phyloP scores from a whole-genome alignment of 1,140 invertebrate species.

The Aporrectodea caliginosa region DNA sequence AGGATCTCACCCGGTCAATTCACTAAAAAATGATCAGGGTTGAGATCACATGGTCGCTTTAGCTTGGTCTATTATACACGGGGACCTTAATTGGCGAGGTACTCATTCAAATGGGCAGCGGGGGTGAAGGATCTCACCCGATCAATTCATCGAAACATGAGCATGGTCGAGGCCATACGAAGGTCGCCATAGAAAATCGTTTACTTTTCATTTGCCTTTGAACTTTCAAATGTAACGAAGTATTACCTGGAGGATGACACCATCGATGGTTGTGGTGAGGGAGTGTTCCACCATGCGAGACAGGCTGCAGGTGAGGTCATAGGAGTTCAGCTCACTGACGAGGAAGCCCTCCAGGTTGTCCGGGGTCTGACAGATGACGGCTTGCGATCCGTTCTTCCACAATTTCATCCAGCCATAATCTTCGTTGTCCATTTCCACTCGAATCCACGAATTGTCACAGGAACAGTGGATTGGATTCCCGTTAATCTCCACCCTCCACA shows the following conservation, averaged over 20 bases:
- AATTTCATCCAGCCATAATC: neutral
- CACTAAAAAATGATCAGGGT: too few species aligned
- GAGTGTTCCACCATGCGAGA: neutral
- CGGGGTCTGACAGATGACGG: neutral
- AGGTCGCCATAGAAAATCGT: too few species aligned
- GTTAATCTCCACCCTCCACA: neutral
- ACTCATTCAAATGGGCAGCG: too few species aligned
- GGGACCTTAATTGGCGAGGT: too few species aligned
- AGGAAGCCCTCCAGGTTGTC: neutral
- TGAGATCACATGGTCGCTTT: too few species aligned
- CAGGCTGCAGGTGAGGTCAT: neutral
- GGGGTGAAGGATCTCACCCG: too few species aligned
- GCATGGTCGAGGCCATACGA: too few species aligned
- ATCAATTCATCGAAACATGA: too few species aligned
- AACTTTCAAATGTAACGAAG: too few species aligned
- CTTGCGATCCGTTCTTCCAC: neutral
- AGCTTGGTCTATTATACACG: too few species aligned
- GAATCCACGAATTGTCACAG: neutral
- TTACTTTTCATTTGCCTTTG: too few species aligned
- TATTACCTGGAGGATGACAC: neutral
- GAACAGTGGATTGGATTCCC: neutral
- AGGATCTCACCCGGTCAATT: too few species aligned
- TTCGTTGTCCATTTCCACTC: neutral
- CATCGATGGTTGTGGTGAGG: neutral
- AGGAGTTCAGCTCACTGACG: neutral